Evolutionary conservation across 2,113 vertebrate species (phyloP), one percentile per base, ranked within the genome.

Genomic region (Sclerurus mexicanus): DNA sequence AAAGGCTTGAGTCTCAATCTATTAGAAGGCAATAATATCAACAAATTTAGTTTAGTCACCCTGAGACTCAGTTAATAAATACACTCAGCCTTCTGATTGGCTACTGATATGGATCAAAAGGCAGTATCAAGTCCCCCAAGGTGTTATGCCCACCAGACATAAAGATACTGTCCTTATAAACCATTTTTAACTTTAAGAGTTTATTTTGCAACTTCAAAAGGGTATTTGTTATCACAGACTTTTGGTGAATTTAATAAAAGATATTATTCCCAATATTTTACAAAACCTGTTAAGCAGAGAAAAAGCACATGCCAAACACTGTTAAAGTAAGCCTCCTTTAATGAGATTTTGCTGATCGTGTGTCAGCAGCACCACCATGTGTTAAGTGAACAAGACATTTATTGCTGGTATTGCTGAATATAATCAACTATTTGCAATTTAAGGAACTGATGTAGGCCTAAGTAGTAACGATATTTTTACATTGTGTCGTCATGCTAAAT

Each of bases 301-400:
- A 72, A 79, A 91, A 78, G 60, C 24, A 47, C 1, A 3, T 63
- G 33, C 28, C 59, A 60, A 86, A 14, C 13, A 53, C 35, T 78
- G 88, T 31, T 80, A 59, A 55, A 85, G 35, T 23, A 74, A 94
- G 59, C 19, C 50, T 79, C 67, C 44, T 72, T 72, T 83, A 85
- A 92, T 31, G 33, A 87, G 56, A 28, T 71, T 73, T 92, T 91
- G 66, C 28, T 80, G 40, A 53, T 75, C 52, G 30, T 21, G 75
- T 75, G 76, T 68, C 93, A 94, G 74, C 72, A 96, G 80, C 93
- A 96, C 75, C 94, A 95, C 81, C 90, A 37, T 74, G 94, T 83
- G 72, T 92, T 88, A 86, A 71, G 40, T n/a, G 60, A 84, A 39
- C 12, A 84, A 46, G 71, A 53, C 33, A 63, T 46, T 87, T 58